Conservation (phyloP, 2,797 vertebrate genomes). For the Tiaroga cobitis region DNA sequence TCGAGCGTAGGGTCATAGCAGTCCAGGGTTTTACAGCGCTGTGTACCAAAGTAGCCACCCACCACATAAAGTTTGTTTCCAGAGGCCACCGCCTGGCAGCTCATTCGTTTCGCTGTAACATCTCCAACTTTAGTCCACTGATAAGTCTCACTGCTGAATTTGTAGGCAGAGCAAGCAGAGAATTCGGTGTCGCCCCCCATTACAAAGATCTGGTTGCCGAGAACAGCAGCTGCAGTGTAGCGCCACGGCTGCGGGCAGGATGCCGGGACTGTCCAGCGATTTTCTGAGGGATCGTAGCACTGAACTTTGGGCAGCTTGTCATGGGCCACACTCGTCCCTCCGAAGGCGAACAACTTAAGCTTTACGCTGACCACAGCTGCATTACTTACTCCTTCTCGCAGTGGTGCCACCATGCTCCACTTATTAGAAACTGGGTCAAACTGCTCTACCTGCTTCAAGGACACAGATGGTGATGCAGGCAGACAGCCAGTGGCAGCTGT, state of each 20-base stretch:
- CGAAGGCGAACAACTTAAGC: conserved; percentile 96
- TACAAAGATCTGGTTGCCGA: conserved; percentile 98
- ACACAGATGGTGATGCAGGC: conserved; percentile 95
- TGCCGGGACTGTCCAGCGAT: conserved; percentile 95
- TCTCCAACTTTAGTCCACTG: conserved; percentile 99
- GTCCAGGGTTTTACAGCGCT: conserved; percentile 97
- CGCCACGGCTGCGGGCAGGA: conserved; percentile 98
- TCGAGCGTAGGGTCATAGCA: conserved; percentile 96
- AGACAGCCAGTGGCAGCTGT: conserved; percentile 95
- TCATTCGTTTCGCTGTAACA: conserved; percentile 98
- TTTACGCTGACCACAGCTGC: conserved; percentile 98
- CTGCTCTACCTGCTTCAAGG: conserved; percentile 97
- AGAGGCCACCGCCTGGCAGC: conserved; percentile 97
- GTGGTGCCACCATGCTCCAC: conserved; percentile 97
- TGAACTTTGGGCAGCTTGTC: conserved; percentile 99
- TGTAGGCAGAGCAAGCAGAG: conserved; percentile 96
- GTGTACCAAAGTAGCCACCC: conserved; percentile 98
- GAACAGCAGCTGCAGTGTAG: conserved; percentile 95
- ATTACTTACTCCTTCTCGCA: conserved; percentile 96
- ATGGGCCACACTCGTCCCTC: conserved; percentile 94
- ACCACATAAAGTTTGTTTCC: conserved; percentile 98
- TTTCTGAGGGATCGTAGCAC: conserved; percentile 96
- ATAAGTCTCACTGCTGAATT: conserved; percentile 96
- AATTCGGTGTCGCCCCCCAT: conserved; percentile 99
- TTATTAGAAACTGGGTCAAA: conserved; percentile 95